phyloP scores from a whole-genome alignment of 2,888 invertebrate species.

The Phalangium opilio region DNA sequence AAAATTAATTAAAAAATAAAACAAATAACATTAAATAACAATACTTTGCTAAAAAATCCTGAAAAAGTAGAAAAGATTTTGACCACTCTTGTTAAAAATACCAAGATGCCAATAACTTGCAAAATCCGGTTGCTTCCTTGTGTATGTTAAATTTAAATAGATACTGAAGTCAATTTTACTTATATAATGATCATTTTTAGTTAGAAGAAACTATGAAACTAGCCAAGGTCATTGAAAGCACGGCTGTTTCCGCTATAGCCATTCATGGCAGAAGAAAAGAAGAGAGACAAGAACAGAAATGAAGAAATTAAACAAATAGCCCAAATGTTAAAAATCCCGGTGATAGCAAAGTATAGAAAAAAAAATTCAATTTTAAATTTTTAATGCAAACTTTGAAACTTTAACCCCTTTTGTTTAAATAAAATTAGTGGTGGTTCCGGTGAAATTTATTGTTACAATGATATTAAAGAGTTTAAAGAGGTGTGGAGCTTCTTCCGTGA shows the following conservation, averaged over 20 bases:
- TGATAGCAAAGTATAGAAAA: constrained; percentile 72
- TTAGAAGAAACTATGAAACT: constrained; percentile 61
- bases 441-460: constrained; percentile 55
- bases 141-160: no score
- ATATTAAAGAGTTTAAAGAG: constrained; percentile 60
- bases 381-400: constrained; percentile 8
- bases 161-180: no score
- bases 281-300: constrained; percentile 60
- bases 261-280: constrained; percentile 80
- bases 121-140: constrained; percentile 76
- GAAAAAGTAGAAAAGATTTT: constrained; percentile 69
- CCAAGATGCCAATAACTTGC: constrained; percentile 84
- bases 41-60: constrained; percentile 62
- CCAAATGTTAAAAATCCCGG: constrained; percentile 59
- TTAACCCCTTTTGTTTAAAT: no score
- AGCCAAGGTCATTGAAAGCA: constrained; percentile 57
- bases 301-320: constrained; percentile 60
- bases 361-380: neutral
- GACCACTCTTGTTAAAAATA: constrained; percentile 53
- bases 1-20: neutral
- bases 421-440: constrained; percentile 80
- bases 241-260: constrained; percentile 83
- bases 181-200: no score
- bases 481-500: constrained; percentile 64
- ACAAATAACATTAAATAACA: neutral